Evolutionary conservation across 64 coral and sea anemone species (phyloP).

Genomic region (Pachyseris speciosa): DNA sequence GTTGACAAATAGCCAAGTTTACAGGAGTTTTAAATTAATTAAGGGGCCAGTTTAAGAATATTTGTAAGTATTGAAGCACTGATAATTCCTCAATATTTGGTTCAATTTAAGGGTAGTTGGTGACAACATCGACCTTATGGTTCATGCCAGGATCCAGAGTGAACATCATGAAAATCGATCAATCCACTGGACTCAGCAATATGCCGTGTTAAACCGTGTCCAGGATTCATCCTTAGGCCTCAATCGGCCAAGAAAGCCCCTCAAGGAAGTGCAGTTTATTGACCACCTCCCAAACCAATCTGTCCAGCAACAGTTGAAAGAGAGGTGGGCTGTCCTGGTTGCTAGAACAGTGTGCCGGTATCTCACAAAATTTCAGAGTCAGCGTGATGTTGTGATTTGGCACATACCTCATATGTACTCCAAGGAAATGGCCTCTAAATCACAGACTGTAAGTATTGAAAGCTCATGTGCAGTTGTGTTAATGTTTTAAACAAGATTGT

Average conservation of each 20-base stretch:
- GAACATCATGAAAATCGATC: constrained; percentile 1
- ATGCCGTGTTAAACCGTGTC: constrained; percentile 22
- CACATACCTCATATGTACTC: constrained; percentile 38
- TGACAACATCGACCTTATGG: constrained; percentile 45
- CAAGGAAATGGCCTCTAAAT: constrained; percentile 31
- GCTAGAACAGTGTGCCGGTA: not conserved
- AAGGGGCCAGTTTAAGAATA: not conserved
- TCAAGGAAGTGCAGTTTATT: not conserved
- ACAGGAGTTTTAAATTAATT: not conserved
- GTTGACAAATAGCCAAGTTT: no score
- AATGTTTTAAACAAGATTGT: not conserved
- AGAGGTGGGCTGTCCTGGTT: constrained; percentile 6
- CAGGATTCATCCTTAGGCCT: not conserved
- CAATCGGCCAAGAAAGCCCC: not conserved
- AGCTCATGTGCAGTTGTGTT: not conserved
- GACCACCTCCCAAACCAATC: constrained; percentile 3
- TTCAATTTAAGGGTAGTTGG: constrained; percentile 24
- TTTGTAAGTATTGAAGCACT: not conserved
- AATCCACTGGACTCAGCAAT: constrained; percentile 56
- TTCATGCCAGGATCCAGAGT: constrained; percentile 39
- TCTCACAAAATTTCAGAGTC: not conserved
- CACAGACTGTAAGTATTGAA: constrained; percentile 37
- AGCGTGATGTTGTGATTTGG: constrained; percentile 11
- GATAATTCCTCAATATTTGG: not conserved
- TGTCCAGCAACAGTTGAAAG: not conserved